Percentiles rank a stretch among this genome's conserved stretches.
Conservation (phyloP, 2,888 invertebrate species). For the Lasioglossum pauxillum region DNA sequence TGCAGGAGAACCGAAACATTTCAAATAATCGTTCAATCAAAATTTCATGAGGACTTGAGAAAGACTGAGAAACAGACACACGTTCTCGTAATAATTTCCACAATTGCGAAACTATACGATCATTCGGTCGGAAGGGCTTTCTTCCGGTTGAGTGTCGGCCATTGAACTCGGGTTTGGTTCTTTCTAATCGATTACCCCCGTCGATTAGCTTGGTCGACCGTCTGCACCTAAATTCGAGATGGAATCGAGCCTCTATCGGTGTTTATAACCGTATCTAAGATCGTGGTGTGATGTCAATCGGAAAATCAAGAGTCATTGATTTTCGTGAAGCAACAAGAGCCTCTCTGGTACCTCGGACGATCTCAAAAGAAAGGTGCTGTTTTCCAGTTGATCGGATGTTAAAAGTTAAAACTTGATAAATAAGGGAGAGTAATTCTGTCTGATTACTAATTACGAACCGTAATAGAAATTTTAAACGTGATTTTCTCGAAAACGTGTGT, state of each 20-base stretch:
- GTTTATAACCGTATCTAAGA: slow-evolving; percentile 27
- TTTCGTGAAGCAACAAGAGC: not conserved
- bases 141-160: slow-evolving; percentile 12
- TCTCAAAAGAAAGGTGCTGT: not conserved
- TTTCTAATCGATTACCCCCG: slow-evolving; percentile 54
- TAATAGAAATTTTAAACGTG: not conserved
- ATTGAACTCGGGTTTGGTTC: slow-evolving; percentile 20
- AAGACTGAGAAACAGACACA: not conserved
- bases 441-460: not conserved
- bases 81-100: not conserved
- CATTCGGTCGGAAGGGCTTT: not conserved
- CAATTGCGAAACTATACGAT: not conserved
- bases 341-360: not conserved
- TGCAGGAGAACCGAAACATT: no score
- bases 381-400: not conserved
- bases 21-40: no score
- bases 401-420: not conserved
- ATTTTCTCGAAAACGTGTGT: not conserved
- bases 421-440: not conserved
- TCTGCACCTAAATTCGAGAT: slow-evolving; percentile 41
- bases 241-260: slow-evolving; percentile 2
- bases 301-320: slow-evolving; percentile 29
- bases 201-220: slow-evolving; percentile 35
- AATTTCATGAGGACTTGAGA: not conserved
- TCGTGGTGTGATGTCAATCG: slow-evolving; percentile 18